Base-by-base conservation (phyloP, 1,140 invertebrate species). In the Paracyclopina nana region DNA sequence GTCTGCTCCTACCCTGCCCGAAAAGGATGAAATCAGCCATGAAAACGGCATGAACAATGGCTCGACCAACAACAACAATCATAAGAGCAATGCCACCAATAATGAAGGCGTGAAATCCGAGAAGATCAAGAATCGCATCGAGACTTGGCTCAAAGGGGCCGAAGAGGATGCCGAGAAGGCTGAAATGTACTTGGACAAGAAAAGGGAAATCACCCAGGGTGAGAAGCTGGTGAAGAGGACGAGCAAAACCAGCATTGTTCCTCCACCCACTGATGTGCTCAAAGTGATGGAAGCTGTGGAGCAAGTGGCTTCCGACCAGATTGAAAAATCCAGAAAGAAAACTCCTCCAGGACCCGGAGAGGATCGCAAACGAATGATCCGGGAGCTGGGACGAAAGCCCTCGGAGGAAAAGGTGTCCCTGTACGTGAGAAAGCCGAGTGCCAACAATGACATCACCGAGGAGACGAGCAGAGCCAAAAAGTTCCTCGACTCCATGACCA, bases 91-190 rank as follows among this genome's bases (percentile, higher is more conserved):
- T 9, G 8, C 14, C 8, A 42, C n/a, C 40, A 22, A 42, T 22
- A 18, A n/a, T 42, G 6, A 6, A 22, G 24, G 14, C 14, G 24
- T 18, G 14, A 42, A 42, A 14, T 42, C 40, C 14, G 14, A 16
- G 27, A 38, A 52, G 14, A 44, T 52, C 42, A 52, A 38, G 20
- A 20, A 38, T 26, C 9, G 50, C 61, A 87, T 91, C 56, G 81
- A 87, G 65, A 80, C 80, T 12, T 88, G 85, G 85, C 65, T 88
- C 54, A 75, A 82, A 54, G 81, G 83, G 51, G 84, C 82, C 64
- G 82, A 84, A 61, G 78, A 78, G 59, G 80, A 84, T 59, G 80
- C 83, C 61, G 72, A 74, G 52, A 72, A 75, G 25, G 53, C 57
- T 16, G 56, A 56, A 5, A 54, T 58, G n/a, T 54, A 52, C 6